Evolutionary conservation across 2,888 invertebrate genomes (phyloP), one percentile per base, ranked within the genome.

Genomic region (Brassicogethes aeneus): DNA sequence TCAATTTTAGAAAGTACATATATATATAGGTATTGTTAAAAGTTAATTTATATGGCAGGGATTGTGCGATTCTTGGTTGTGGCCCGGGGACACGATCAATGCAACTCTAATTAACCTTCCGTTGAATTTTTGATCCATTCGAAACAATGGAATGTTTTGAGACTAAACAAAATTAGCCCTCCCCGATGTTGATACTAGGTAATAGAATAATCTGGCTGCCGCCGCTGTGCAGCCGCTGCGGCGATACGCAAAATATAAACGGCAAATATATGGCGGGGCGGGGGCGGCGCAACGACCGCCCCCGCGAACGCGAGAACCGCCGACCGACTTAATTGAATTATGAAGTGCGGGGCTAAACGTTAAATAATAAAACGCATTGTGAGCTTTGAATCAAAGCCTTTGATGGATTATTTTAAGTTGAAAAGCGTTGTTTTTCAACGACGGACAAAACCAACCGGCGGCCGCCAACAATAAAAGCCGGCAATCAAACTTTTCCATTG

Each of bases 171-270:
- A 71, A 73, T 73, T 72, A 70, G 68, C 69, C 69, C 65, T 64
- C 67, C 69, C 71, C 70, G 69, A 74, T 77, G 76, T 76, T 76
- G 76, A 76, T 76, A 75, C 75, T 71, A 72, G 72, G 76, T 77
- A 77, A 77, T 77, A 77, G 77, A 77, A 77, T 78, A 78, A 77
- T 77, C 77, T 77, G 74, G 72, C 71, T 70, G 69, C 70, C n/a
- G n/a, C n/a, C n/a, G n/a, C n/a, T n/a, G n/a, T n/a, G n/a, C n/a
- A n/a, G n/a, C n/a, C n/a, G n/a, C n/a, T n/a, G n/a, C n/a, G 55
- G 52, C 52, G 52, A 51, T 50, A 53, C 47, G 32, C 10, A 32
- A 32, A 12, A 32, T 32, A 32, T 32, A 5, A 5, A 32, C 10
- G 32, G 32, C 23, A 23, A 23, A 23, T 53, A 53, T 55, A 54